Evolutionary conservation across 2,797 vertebrate genomes (phyloP).

Genomic region (Paratrypauchen microcephalus): DNA sequence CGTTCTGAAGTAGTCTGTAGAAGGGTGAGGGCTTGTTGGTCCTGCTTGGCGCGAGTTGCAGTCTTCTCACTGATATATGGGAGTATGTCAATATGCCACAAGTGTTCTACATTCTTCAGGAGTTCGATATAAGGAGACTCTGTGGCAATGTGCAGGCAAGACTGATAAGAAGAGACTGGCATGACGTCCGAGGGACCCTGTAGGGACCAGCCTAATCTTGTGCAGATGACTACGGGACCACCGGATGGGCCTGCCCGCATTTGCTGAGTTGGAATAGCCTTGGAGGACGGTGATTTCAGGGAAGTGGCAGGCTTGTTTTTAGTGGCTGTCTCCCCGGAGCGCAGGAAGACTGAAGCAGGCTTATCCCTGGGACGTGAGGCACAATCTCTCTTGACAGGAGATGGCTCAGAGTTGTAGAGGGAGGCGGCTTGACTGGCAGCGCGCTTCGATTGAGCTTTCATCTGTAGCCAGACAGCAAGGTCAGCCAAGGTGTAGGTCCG

Average conservation of each 20-base stretch:
- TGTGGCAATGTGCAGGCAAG: too few species aligned
- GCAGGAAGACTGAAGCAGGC: not conserved
- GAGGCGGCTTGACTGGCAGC: too few species aligned
- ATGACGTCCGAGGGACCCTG: slow-evolving; percentile 9
- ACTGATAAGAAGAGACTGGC: not conserved
- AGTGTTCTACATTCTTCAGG: too few species aligned
- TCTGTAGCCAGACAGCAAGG: too few species aligned
- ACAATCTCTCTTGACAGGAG: not conserved
- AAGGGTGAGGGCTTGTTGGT: too few species aligned
- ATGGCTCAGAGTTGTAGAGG: too few species aligned
- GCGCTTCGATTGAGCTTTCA: too few species aligned
- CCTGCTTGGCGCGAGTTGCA: not conserved
- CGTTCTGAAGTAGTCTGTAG: too few species aligned
- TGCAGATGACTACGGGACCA: slow-evolving; percentile 15
- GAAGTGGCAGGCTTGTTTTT: not conserved
- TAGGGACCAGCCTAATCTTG: slow-evolving; percentile 20
- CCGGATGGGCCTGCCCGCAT: not conserved
- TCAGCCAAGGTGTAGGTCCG: slow-evolving; percentile 23
- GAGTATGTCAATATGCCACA: too few species aligned
- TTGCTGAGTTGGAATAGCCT: slow-evolving; percentile 16
- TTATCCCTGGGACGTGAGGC: not conserved
- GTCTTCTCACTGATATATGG: not conserved
- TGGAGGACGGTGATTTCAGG: not conserved
- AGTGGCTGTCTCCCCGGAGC: not conserved
- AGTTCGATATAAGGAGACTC: not conserved